phyloP scores from a whole-genome alignment of 2,113 vertebrate genomes.

The Plecotus auritus region DNA sequence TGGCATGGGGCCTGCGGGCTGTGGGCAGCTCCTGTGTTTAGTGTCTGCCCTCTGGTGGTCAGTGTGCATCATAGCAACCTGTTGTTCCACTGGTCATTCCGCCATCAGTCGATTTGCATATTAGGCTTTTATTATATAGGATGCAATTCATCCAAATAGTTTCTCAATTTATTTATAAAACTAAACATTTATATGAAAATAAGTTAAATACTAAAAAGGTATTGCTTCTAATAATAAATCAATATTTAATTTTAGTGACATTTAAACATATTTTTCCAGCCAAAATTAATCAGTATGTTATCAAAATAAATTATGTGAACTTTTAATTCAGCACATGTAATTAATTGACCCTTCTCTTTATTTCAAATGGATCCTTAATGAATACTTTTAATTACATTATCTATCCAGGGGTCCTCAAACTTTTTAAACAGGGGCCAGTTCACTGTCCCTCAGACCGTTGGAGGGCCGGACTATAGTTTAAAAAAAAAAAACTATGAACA shows the following conservation, averaged over 20 bases:
- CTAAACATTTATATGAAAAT: background rate
- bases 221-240: background rate
- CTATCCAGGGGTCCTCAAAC: no score
- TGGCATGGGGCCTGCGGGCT: no score
- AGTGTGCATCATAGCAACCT: no score
- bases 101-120: rapidly evolving
- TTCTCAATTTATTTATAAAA: conserved; percentile 36
- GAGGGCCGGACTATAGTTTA: no score
- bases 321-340: background rate
- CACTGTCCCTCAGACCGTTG: no score
- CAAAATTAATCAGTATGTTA: background rate
- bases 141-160: background rate
- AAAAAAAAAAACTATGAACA: no score
- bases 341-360: background rate
- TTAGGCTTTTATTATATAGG: no score
- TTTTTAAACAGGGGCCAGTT: no score
- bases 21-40: no score
- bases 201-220: background rate
- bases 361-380: background rate
- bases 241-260: conserved; percentile 16
- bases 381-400: background rate
- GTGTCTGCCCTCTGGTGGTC: no score
- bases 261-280: conserved; percentile 8
- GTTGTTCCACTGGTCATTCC: no score
- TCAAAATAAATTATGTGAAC: conserved; percentile 19